Base-by-base conservation (phyloP, 2,888 invertebrate species). In the Petrolisthes cinctipes region DNA sequence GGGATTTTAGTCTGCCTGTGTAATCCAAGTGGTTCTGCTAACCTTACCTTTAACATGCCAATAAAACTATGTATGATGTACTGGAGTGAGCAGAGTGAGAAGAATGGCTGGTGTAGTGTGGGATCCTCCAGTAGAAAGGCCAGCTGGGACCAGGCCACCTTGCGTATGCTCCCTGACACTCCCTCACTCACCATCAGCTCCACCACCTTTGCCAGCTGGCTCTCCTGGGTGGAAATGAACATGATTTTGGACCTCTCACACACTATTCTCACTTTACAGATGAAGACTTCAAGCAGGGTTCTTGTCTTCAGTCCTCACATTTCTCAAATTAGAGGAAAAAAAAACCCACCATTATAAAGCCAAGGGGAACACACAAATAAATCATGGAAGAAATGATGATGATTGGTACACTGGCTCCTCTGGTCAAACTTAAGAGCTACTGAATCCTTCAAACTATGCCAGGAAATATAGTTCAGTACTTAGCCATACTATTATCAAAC, bases 71-170 rank as follows among this genome's bases (percentile, higher is more conserved):
- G 71, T 11, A 85, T 61, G 17, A 89, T 82, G 20, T 82, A 86
- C 68, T 79, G 82, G 11, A 89, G 66, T 20, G 87, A 87, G 68
- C 85, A 87, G 66, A 88, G 85, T 75, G 85, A 23, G 11, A 88
- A 68, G 81, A 89, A 89, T 37, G 85, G 79, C 11, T 81, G 73
- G 76, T 89, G 89, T 66, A 87, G 83, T 20, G 75, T 57, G 9
- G 88, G 83, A 20, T 89, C 87, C 66, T 87, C 82, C 56, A 89
- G 61, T 11, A 89, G 82, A 14, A 88, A 85, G 9, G 87, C 85
- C 83, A 89, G 56, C 71, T 89, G 89, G 17, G 83, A 78, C 87
- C 87, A 88, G 4, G 89, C 88, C 66, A 87, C 89, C 53, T 83
- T 86, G 5, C 87, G 83, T 20, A 89, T 85, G 51, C 76, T 79